Percentiles rank a stretch among this genome's conserved stretches.
phyloP scores from a whole-genome alignment of 1,140 invertebrate species.

The Cherax quadricarinatus region DNA sequence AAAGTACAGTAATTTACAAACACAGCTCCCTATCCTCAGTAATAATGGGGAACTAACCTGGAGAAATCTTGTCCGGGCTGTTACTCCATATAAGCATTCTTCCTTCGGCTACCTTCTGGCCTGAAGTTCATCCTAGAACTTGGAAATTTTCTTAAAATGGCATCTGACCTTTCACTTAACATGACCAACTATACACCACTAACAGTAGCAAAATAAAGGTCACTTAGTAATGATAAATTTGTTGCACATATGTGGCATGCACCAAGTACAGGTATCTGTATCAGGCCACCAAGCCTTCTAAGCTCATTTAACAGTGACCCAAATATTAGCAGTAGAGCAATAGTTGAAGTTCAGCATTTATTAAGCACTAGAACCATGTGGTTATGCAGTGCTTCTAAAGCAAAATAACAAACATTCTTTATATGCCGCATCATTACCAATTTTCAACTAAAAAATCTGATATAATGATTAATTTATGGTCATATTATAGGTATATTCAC shows the following conservation, averaged over 20 bases:
- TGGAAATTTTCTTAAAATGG: slow-evolving; percentile 1
- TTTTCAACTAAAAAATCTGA: no score
- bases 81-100: neutral
- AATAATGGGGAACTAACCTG: neutral
- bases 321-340: neutral
- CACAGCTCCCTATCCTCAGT: neutral
- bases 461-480: no score
- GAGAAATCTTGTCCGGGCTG: neutral
- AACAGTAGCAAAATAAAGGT: neutral
- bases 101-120: neutral
- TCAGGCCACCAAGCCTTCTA: neutral
- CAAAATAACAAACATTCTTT: no score
- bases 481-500: no score
- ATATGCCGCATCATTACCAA: no score
- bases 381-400: no score
- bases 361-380: no score
- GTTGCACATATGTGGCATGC: neutral
- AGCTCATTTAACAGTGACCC: neutral
- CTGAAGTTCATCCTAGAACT: neutral
- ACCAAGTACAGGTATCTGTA: neutral
- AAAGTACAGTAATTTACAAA: neutral
- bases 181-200: neutral
- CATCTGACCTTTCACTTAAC: neutral
- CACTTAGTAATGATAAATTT: neutral
- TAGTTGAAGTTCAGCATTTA: no score